Conservation (phyloP, 2,113 vertebrate species). For the Petrocephalus microphthalmus region DNA sequence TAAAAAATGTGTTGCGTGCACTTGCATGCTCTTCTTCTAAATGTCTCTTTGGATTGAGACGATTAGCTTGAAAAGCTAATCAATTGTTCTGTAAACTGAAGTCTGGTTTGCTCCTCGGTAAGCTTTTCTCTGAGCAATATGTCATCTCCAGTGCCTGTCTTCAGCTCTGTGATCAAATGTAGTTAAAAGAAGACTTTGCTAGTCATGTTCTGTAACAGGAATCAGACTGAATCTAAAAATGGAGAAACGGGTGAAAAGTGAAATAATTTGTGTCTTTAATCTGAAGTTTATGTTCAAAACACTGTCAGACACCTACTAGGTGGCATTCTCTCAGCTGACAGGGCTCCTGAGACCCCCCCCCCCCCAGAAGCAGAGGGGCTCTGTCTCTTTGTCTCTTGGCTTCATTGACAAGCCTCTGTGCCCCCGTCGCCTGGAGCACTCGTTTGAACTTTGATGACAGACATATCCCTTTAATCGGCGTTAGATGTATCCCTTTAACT, state of each 20-base stretch:
- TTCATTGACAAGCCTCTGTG: not conserved
- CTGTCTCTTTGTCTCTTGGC: not conserved
- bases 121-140: not conserved
- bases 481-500: not conserved
- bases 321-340: not conserved
- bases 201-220: not conserved
- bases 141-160: not conserved
- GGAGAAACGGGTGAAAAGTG: not conserved
- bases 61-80: not conserved
- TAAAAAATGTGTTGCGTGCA: not conserved
- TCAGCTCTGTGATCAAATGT: not conserved
- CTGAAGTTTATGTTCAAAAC: not conserved
- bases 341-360: not conserved
- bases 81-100: not conserved
- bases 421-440: not conserved
- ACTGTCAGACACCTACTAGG: not conserved
- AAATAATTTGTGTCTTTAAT: slow-evolving; percentile 7
- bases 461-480: not conserved
- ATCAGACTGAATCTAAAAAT: slow-evolving; percentile 1
- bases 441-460: not conserved
- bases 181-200: not conserved
- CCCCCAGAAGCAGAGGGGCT: not conserved
- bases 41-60: not conserved
- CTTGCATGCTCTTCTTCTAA: not conserved
- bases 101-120: not conserved